Percentiles rank a stretch among this genome's conserved stretches.
These are phyloP conservation scores for Melanotaenia pygmaea DNA, from an alignment of 2,797 vertebrate genomes.

Conservation along the genomic window DNA sequence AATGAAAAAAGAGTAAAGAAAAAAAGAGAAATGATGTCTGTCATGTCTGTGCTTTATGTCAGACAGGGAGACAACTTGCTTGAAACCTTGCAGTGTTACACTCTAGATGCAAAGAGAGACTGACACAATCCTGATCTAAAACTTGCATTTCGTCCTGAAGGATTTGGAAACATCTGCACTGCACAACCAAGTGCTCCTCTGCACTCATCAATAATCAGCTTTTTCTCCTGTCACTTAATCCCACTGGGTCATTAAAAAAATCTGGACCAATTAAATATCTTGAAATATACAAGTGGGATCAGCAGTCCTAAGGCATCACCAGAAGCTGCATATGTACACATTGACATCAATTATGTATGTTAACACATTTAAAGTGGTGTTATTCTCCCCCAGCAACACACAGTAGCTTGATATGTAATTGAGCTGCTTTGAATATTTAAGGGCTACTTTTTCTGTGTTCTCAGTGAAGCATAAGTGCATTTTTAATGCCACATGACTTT, in stretches of 20 bases:
- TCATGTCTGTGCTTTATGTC: conserved; percentile 57
- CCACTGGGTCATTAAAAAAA: conserved; percentile 51
- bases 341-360: conserved; percentile 70
- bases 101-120: conserved; percentile 32
- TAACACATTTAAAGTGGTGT: conserved; percentile 51
- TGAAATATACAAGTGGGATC: conserved; percentile 40
- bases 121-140: conserved; percentile 15
- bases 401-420: conserved; percentile 35
- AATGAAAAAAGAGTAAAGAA: conserved; percentile 16
- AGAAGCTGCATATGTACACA: conserved; percentile 49
- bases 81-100: conserved; percentile 24
- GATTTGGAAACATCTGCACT: conserved; percentile 37
- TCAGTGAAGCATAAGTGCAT: conserved; percentile 24
- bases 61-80: conserved; percentile 23
- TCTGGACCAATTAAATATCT: conserved; percentile 34
- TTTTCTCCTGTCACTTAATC: conserved; percentile 37
- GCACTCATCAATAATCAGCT: conserved; percentile 59
- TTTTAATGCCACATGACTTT: conserved; percentile 36
- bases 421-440: conserved; percentile 50
- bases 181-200: conserved; percentile 35
- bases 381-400: conserved; percentile 30
- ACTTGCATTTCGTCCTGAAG: conserved; percentile 16
- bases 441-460: conserved; percentile 22
- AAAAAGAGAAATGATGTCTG: conserved; percentile 56
- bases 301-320: conserved; percentile 39